Evolutionary conservation across 2,113 vertebrate genomes (phyloP), one percentile per base, ranked within the genome.

Genomic region (Cisticola juncidis): DNA sequence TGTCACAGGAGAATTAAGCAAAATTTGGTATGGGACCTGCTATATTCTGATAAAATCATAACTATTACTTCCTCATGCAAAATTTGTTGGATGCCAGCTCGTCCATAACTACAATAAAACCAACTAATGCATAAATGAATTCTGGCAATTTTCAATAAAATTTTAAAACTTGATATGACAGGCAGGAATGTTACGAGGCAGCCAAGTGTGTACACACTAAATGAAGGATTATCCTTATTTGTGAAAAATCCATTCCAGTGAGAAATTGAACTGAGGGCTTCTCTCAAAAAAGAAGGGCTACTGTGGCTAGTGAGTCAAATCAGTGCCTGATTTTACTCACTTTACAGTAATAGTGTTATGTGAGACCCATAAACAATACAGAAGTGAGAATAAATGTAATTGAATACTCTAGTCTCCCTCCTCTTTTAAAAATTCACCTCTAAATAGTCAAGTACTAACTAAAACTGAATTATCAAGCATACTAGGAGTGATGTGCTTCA

Each of bases 191-290:
- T 81, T 85, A 85, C 76, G 71, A 92, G 76, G 92, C 94, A 96
- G 81, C 95, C 95, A 94, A 96, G 94, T 97, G 92, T 96, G 88
- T 93, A 83, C 92, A 97, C 76, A 78, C 47, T 92, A 96, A 96
- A 95, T 95, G 95, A 92, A 92, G 85, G 95, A 96, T 96, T 96
- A 96, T 92, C 85, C 85, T 94, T 97, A 93, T 95, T 96, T 95
- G 91, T 4, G 29, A 93, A 92, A 94, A 94, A 90, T 83, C 29
- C 92, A 96, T 95, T 95, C 82, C 88, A 95, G 92, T 56, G 31
- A 95, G 86, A 97, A 96, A 97, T 96, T 97, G 91, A 95, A 96
- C 19, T 62, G 60, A 51, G 45, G 71, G 9, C 45, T 93, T 95
- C 80, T 96, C 38, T 94, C 36, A 86, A 58, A 68, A 80, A 86